Conservation (phyloP, 2,888 invertebrate species). For the Lasiommata megera region DNA sequence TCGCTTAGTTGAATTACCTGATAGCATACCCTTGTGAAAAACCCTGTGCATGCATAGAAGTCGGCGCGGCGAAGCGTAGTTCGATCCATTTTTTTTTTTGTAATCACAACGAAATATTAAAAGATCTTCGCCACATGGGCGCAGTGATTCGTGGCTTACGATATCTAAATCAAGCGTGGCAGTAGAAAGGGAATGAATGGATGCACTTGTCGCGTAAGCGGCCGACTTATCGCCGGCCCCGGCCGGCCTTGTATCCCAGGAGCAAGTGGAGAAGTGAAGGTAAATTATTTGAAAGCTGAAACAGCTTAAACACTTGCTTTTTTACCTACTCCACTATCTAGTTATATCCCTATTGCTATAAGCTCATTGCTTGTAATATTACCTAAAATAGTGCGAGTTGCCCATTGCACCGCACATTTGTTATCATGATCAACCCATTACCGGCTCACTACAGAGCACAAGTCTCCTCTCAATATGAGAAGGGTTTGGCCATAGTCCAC, state of each 20-base stretch:
- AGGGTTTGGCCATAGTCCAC: too few species aligned
- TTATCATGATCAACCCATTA: too few species aligned
- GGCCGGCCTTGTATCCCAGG: constrained; percentile 18
- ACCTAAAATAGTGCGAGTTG: constrained; percentile 6
- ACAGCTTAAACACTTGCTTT: too few species aligned
- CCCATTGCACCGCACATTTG: neutral
- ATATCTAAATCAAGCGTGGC: constrained; percentile 41
- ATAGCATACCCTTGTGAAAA: too few species aligned
- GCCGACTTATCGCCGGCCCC: constrained; percentile 40
- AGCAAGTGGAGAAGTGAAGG: neutral
- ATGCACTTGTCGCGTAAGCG: constrained; percentile 58
- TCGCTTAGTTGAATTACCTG: too few species aligned
- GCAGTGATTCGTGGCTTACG: constrained; percentile 32
- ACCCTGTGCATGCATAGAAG: too few species aligned
- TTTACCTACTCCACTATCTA: too few species aligned
- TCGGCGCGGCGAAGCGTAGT: neutral
- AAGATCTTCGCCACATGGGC: constrained; percentile 26
- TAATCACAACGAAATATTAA: constrained; percentile 21
- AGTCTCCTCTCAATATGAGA: too few species aligned
- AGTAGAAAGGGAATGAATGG: constrained; percentile 54
- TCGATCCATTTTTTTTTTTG: constrained; percentile 6
- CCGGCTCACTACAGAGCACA: too few species aligned
- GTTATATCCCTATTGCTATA: neutral
- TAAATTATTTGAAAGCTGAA: neutral
- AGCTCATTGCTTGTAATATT: neutral